Conservation (phyloP, 1,140 invertebrate species). For the Aphelinus atriplicis region DNA sequence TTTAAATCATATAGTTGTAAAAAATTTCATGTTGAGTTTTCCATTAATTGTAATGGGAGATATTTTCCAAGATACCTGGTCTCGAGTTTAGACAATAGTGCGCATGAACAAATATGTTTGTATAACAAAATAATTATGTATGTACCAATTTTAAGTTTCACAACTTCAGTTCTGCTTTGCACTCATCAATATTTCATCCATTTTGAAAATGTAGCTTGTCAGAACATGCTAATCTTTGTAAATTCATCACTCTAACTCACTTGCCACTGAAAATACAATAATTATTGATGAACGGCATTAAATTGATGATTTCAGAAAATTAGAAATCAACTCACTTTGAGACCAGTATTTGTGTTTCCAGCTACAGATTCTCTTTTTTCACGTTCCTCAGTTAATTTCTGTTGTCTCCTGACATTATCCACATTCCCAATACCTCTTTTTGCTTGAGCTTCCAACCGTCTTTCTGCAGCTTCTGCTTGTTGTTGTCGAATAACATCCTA, state of each 20-base stretch:
- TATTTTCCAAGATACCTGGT: no score
- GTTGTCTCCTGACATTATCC: slow-evolving; percentile 64
- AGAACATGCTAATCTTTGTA: no score
- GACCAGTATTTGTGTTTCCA: slow-evolving; percentile 37
- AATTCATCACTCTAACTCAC: slow-evolving; percentile 41
- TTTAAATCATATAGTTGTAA: no score
- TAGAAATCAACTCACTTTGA: slow-evolving; percentile 48
- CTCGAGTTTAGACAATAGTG: no score
- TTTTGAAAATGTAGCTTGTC: no score
- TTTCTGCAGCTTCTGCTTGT: slow-evolving; percentile 68
- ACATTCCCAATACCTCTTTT: slow-evolving; percentile 67
- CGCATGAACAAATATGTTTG: no score
- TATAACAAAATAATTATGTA: no score
- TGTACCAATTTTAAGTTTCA: no score
- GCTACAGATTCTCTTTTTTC: slow-evolving; percentile 54
- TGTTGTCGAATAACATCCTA: slow-evolving; percentile 65
- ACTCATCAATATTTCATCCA: no score
- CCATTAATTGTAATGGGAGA: no score
- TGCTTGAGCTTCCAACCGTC: slow-evolving; percentile 63
- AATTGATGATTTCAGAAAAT: slow-evolving; percentile 5
- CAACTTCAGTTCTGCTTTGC: no score
- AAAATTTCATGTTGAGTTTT: no score
- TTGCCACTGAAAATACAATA: slow-evolving; percentile 50
- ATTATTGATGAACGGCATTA: slow-evolving; percentile 1
- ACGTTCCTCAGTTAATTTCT: slow-evolving; percentile 60